Evolutionary conservation across 2,888 invertebrate genomes (phyloP), one percentile per base, ranked within the genome.

Genomic region (Nemapogon koenigi): DNA sequence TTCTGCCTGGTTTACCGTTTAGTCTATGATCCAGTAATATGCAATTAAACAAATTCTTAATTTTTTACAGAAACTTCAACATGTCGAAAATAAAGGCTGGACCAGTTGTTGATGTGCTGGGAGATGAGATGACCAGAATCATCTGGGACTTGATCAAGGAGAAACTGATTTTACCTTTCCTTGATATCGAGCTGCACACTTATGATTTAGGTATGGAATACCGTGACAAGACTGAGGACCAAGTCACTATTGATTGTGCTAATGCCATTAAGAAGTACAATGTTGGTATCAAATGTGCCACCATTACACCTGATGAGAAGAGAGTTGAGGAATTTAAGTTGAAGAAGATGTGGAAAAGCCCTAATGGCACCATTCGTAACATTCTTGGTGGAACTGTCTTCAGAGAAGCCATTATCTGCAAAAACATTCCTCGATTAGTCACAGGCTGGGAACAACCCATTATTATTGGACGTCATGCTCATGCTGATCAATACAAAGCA

Each of bases 81-180:
- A 83, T 84, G 84, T 72, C 75, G 51, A 88, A 88, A 73, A 87
- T 88, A 49, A 84, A 88, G 80, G 86, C 85, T 49, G 94, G 94
- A 61, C 91, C 94, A 33, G 93, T 95, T 45, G 95, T 95, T 33
- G 94, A 95, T 64, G 86, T 94, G 53, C 84, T 94, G 38, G 95
- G 95, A n/a, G 94, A 95, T 83, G 95, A 95, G 73, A 94, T 94
- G 94, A 94, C 94, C 28, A 85, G 98, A 52, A 93, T 99, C 47
- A 97, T 99, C 61, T 99, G 98, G 98, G 96, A 97, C 58, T 84
- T 92, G 25, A 99, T 99, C 54, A 99, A 98, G 72, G 86, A 97
- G 41, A 98, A 98, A 69, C 83, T 99, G 26, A 97, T 99, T 58
- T 76, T 97, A 44, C 98, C 98, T 1, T 97, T 94, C 73, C 81